Evolutionary conservation across 2,888 invertebrate genomes (phyloP), one percentile per base, ranked within the genome.

Genomic region (Sclerodermus sp.): DNA sequence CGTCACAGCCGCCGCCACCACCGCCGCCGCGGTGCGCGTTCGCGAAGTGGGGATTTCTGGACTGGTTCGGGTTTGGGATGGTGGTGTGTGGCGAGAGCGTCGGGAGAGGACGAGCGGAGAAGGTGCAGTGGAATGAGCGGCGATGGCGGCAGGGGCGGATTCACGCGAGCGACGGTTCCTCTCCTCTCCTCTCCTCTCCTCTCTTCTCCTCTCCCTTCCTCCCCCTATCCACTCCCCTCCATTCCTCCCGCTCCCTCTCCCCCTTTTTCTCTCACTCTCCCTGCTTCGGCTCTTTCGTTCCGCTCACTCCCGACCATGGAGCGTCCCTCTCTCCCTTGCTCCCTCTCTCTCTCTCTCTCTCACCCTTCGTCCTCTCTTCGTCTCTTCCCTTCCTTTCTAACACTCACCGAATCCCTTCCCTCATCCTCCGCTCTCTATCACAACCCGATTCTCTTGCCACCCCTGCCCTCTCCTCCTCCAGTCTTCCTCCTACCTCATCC

Each of bases 31-130:
- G 57, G 45, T 53, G 34, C 34, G 34, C 34, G 55, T 47, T 44
- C 55, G 30, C 59, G 50, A 55, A 66, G 70, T 61, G 67, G 68
- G 69, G 68, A 67, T 67, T 66, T 68, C 69, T 67, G 67, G 67
- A 69, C 66, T 70, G 69, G 72, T 68, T 71, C 66, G 65, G 64
- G 58, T 63, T 64, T 64, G 64, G 66, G 66, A n/a, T n/a, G n/a
- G n/a, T n/a, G n/a, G n/a, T n/a, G n/a, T 23, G 23, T 23, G 4
- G 23, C 23, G 23, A 18, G 40, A 51, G 42, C 70, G 76, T 81
- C 80, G 79, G 79, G 79, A 80, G 80, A 78, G 78, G 32, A 23
- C 8, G 23, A 23, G 23, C 23, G 23, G 23, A 23, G 23, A 23
- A 23, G 23, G 23, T 23, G 23, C 23, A 23, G 23, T 5, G 23